Percentiles rank a stretch among this genome's conserved stretches.
phyloP scores from a whole-genome alignment of 2,888 invertebrate species.

The Dynastes grantii region DNA sequence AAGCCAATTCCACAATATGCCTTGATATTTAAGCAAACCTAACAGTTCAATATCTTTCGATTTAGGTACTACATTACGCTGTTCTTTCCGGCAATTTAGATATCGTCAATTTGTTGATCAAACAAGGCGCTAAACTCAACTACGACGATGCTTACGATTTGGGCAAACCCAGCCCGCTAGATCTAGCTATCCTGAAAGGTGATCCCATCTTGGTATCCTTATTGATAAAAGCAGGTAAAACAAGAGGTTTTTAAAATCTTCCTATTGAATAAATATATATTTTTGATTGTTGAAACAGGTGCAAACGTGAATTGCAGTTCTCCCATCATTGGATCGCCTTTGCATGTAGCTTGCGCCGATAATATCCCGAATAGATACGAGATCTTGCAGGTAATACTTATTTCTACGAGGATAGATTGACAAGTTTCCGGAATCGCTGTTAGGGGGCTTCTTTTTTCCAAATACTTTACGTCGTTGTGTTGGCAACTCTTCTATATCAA shows the following conservation, averaged over 20 bases:
- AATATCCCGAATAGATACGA: conserved; percentile 79
- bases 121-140: conserved; percentile 85
- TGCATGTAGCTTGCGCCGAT: conserved; percentile 89
- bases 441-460: too few relatives aligned
- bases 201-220: conserved; percentile 82
- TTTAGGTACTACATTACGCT: conserved; percentile 85
- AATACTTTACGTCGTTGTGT: too few relatives aligned
- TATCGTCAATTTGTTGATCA: conserved; percentile 85
- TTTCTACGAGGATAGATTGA: too few relatives aligned
- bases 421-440: too few relatives aligned
- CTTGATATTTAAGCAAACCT: neutral
- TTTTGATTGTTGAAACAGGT: conserved; percentile 71
- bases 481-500: too few relatives aligned
- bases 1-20: conserved; percentile 46
- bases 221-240: conserved; percentile 79
- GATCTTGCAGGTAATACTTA: conserved; percentile 61
- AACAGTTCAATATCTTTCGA: neutral
- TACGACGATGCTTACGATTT: conserved; percentile 75
- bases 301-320: conserved; percentile 86
- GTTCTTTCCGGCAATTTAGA: conserved; percentile 84
- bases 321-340: conserved; percentile 85
- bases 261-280: neutral
- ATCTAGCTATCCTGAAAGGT: conserved; percentile 88
- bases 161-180: conserved; percentile 81
- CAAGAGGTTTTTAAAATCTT: neutral